These are phyloP conservation scores for Lasioglossum villosulum DNA, from an alignment of 2,888 invertebrate species.

Conservation along the genomic window DNA sequence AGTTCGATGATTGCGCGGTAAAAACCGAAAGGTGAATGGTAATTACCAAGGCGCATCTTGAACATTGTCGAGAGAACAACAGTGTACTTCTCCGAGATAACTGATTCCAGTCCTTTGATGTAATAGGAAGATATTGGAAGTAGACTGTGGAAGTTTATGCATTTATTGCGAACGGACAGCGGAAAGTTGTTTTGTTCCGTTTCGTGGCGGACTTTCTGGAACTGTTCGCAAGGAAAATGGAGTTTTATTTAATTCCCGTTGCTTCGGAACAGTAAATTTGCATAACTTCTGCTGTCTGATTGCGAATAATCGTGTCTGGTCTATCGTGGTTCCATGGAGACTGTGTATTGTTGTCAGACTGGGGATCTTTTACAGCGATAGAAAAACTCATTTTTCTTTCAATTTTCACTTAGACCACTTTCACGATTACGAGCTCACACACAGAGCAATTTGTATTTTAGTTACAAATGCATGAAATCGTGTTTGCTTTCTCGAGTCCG, in stretches of 20 bases:
- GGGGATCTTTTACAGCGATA: background rate
- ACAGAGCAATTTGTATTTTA: background rate
- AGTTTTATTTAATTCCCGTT: background rate
- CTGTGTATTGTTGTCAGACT: background rate
- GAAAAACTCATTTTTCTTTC: too few species aligned
- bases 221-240: background rate
- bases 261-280: background rate
- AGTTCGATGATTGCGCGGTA: background rate
- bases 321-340: background rate
- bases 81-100: background rate
- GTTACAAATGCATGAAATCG: background rate
- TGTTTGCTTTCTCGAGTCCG: background rate
- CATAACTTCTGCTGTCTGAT: constrained; percentile 1
- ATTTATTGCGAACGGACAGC: background rate
- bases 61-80: background rate
- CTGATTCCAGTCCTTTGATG: background rate
- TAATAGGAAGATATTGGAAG: background rate
- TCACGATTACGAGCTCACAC: too few species aligned
- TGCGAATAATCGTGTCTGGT: background rate
- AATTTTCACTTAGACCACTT: too few species aligned
- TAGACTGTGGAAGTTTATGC: background rate
- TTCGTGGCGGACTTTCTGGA: background rate
- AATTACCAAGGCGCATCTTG: background rate
- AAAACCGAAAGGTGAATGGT: background rate
- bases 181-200: background rate